A percentile compares a stretch with the other conserved stretches of the same genome.
Evolutionary conservation across 2,113 vertebrate genomes (phyloP).

Genomic region (Coregonus clupeaformis): DNA sequence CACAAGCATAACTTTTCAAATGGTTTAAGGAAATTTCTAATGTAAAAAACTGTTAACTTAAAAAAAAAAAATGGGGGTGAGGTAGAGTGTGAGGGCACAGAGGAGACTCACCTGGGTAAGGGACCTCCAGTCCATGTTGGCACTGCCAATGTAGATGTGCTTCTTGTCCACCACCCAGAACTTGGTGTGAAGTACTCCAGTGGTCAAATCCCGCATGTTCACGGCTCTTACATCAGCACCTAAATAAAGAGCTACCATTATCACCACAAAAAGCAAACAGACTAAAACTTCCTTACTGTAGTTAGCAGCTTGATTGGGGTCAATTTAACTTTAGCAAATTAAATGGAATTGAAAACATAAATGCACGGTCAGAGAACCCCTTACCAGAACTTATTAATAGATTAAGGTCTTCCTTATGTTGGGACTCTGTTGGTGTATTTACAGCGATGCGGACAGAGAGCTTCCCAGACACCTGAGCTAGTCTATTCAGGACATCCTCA

Average conservation of each 20-base stretch:
- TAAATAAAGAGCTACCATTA: slow-evolving; percentile 41
- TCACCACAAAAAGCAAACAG: slow-evolving; percentile 4
- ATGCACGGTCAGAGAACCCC: neutral
- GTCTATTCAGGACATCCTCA: slow-evolving; percentile 73
- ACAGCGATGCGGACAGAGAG: slow-evolving; percentile 79
- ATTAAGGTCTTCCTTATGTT: slow-evolving; percentile 62
- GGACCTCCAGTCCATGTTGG: slow-evolving; percentile 98
- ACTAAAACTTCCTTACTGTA: neutral
- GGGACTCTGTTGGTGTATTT: slow-evolving; percentile 54
- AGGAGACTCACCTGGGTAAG: slow-evolving; percentile 82
- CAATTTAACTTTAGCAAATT: neutral
- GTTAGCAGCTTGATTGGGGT: neutral
- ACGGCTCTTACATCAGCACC: slow-evolving; percentile 81
- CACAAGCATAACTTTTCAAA: no score
- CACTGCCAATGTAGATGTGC: slow-evolving; percentile 90
- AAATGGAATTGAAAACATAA: neutral
- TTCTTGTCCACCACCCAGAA: slow-evolving; percentile 91
- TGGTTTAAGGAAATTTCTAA: no score
- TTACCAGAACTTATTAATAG: slow-evolving; percentile 77
- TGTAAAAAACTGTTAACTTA: neutral
- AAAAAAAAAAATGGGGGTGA: neutral
- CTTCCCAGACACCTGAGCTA: slow-evolving; percentile 68
- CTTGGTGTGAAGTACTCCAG: slow-evolving; percentile 89
- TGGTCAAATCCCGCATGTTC: slow-evolving; percentile 81
- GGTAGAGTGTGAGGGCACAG: neutral